Percentiles rank a stretch among this genome's conserved stretches.
Conservation (phyloP, 2,888 invertebrate species). For the Apamea monoglypha region DNA sequence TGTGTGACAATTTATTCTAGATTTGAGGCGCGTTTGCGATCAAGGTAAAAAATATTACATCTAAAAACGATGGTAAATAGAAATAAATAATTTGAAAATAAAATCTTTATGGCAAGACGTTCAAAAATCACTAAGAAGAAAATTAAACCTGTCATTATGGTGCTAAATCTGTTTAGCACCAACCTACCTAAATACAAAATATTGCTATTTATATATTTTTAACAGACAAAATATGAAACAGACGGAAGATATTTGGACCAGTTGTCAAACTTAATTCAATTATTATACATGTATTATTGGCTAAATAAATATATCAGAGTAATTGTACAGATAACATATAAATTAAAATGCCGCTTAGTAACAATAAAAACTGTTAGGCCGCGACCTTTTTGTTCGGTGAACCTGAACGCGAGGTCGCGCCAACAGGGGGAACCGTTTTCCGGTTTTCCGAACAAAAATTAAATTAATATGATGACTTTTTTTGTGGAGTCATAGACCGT, state of each 20-base stretch:
- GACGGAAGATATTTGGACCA: slow-evolving; percentile 6
- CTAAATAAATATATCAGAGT: slow-evolving; percentile 21
- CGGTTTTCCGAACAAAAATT: too few species aligned
- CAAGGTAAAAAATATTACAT: slow-evolving; percentile 1
- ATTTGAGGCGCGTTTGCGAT: slow-evolving; percentile 62
- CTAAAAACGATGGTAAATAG: slow-evolving; percentile 8
- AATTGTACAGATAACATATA: slow-evolving; percentile 8
- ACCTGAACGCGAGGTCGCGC: too few species aligned
- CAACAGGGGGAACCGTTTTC: too few species aligned
- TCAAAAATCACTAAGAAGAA: slow-evolving; percentile 19
- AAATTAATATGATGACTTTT: too few species aligned
- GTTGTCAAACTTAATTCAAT: neutral
- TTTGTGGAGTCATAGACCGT: too few species aligned
- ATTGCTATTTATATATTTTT: neutral
- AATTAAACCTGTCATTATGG: neutral
- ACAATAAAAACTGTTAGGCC: slow-evolving; percentile 32
- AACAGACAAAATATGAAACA: neutral
- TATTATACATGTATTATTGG: neutral
- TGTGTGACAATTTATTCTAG: slow-evolving; percentile 30
- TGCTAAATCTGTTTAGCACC: neutral
- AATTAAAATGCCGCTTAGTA: slow-evolving; percentile 7
- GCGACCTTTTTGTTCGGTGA: too few species aligned
- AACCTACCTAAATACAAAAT: neutral
- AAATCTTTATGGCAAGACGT: slow-evolving; percentile 60
- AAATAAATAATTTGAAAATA: slow-evolving; percentile 52